phyloP scores from a whole-genome alignment of 2,888 invertebrate genomes.

The Entomobrya multifasciata region DNA sequence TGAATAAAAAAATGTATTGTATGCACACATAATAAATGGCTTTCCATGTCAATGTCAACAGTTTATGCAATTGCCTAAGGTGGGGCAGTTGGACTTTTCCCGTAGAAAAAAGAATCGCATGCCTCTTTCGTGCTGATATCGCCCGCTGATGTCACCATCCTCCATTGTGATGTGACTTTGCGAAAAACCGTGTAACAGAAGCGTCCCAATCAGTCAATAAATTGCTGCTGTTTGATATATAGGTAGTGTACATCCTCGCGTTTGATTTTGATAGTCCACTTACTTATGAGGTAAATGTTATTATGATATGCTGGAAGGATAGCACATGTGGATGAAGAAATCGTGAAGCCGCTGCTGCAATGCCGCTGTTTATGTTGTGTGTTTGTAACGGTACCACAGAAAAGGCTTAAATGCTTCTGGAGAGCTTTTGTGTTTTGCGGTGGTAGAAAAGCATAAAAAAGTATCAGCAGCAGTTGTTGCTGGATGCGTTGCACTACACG shows the following conservation, averaged over 20 bases:
- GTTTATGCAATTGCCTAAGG: constrained; percentile 47
- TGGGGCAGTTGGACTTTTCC: constrained; percentile 27
- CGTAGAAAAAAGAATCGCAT: not conserved
- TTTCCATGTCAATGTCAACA: constrained; percentile 50
- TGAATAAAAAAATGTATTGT: constrained; percentile 3
- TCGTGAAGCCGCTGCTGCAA: not conserved
- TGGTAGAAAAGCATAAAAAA: not conserved
- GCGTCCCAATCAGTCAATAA: too few relatives aligned
- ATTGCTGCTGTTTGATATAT: too few relatives aligned
- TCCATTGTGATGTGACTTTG: too few relatives aligned
- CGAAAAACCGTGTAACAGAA: too few relatives aligned
- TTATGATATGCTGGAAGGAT: too few relatives aligned
- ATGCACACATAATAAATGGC: constrained; percentile 23
- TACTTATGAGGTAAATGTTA: too few relatives aligned
- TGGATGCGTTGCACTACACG: not conserved
- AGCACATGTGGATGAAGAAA: too few relatives aligned
- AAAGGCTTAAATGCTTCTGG: not conserved
- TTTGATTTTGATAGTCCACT: too few relatives aligned
- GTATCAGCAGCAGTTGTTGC: not conserved
- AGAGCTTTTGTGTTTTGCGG: not conserved
- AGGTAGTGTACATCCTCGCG: too few relatives aligned
- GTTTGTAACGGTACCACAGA: not conserved
- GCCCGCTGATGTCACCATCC: too few relatives aligned
- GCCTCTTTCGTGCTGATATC: too few relatives aligned
- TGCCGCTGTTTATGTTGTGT: too few relatives aligned